Evolutionary conservation across 2,888 invertebrate genomes (phyloP), one percentile per base, ranked within the genome.

Genomic region (Embidobia sp.): DNA sequence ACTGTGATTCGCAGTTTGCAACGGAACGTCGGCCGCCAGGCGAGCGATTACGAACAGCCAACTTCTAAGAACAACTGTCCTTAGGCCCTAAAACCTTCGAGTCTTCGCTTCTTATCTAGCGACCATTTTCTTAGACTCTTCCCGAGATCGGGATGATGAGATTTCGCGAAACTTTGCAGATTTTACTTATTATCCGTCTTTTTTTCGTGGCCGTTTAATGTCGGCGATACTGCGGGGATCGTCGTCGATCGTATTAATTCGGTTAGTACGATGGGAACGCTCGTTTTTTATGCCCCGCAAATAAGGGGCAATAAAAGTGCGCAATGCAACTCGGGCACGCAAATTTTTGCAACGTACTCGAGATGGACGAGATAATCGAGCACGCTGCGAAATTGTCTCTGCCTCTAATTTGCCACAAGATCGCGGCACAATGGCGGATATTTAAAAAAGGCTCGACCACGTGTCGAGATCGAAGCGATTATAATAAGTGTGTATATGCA

Each of bases 1-100:
- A 85, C 85, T 85, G 86, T 85, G 84, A 86, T 88, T 87, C 87
- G 85, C 82, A 80, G 78, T 78, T 76, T 74, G 74, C 69, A 75
- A 79, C 77, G 79, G 73, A 77, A 75, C 77, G 63, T 83, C 82
- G 80, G 82, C 85, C 85, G 81, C 80, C 82, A 83, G 83, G 81
- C 81, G 79, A 82, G 79, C 83, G 83, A 86, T 85, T 86, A 85
- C 82, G 79, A 82, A 75, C 80, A 78, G 80, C 79, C 76, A 77
- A 76, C 76, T 86, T 86, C 86, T 83, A 73, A 69, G 86, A 86
- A 86, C 79, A 74, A 83, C 83, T 83, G 84, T 85, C 83, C 83
- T 80, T 79, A 81, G 82, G 81, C 80, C 83, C 67, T 82, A 73
- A 79, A 81, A 83, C 81, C 79, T 81, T 79, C 79, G 59, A 59